These are phyloP conservation scores for Diloba caeruleocephala DNA, from an alignment of 2,888 invertebrate genomes.

Conservation along the genomic window DNA sequence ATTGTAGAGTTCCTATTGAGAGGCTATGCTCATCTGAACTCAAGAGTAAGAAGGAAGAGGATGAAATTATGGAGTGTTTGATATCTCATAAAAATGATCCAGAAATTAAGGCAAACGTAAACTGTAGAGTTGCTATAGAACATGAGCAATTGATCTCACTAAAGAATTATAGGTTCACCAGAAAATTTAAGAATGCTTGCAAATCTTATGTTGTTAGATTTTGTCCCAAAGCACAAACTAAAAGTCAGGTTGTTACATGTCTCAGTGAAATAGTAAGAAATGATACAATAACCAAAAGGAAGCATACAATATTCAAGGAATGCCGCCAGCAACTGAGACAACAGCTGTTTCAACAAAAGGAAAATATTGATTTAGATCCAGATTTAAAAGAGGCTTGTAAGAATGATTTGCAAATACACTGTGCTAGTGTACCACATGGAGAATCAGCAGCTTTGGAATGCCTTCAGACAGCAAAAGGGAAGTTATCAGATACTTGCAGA, in stretches of 20 bases:
- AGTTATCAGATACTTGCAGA: conserved; percentile 92
- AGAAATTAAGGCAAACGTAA: conserved; percentile 92
- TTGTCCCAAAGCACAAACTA: conserved; percentile 92
- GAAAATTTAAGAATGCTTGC: conserved; percentile 98
- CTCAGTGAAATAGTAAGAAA: conserved; percentile 97
- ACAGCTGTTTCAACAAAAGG: conserved; percentile 97
- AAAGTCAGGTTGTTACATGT: conserved; percentile 94
- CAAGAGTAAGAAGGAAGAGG: conserved; percentile 93
- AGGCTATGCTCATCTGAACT: conserved; percentile 92
- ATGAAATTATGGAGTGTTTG: conserved; percentile 98
- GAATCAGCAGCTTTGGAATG: conserved; percentile 94
- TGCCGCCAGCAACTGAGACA: conserved; percentile 97
- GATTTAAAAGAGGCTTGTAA: conserved; percentile 95
- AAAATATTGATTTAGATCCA: conserved; percentile 96
- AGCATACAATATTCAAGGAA: conserved; percentile 94
- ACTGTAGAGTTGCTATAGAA: conserved; percentile 98
- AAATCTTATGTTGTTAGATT: conserved; percentile 93
- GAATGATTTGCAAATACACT: conserved; percentile 93
- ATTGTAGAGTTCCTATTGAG: conserved; percentile 94
- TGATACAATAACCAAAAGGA: conserved; percentile 93
- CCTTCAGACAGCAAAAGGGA: conserved; percentile 90
- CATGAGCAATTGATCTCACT: conserved; percentile 98
- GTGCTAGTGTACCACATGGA: conserved; percentile 91
- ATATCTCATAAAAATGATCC: conserved; percentile 97
- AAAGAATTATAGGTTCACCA: conserved; percentile 97